phyloP scores from a whole-genome alignment of 1,140 invertebrate species.

The Panonychus citri region DNA sequence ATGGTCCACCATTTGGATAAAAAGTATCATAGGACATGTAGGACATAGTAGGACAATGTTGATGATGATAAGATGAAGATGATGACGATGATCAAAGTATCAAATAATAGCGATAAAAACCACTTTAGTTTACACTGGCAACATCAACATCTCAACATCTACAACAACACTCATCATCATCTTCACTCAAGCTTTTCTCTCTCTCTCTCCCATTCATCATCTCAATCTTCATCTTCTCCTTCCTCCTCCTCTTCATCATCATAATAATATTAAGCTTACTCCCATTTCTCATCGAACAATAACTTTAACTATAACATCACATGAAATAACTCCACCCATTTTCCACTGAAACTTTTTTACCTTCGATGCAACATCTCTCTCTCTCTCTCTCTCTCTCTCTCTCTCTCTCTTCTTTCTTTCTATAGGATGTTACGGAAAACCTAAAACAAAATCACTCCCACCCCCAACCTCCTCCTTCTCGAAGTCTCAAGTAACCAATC shows the following conservation, averaged over 20 bases:
- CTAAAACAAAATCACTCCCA: too few species aligned
- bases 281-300: too few species aligned
- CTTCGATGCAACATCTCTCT: too few species aligned
- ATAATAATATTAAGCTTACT: too few species aligned
- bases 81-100: conserved; percentile 8
- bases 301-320: too few species aligned
- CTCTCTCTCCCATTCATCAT: not conserved
- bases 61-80: not conserved
- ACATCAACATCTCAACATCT: not conserved
- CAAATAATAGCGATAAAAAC: not conserved
- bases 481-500: too few species aligned
- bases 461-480: too few species aligned
- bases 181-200: not conserved
- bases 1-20: conserved; percentile 6
- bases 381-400: not conserved
- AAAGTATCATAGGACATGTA: conserved; percentile 9
- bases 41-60: not conserved
- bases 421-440: too few species aligned
- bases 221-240: not conserved
- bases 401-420: not conserved
- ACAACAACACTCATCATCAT: not conserved
- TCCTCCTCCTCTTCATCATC: not conserved
- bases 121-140: not conserved
- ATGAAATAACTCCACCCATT: too few species aligned
- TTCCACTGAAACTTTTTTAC: too few species aligned